Evolutionary conservation across 2,888 invertebrate species (phyloP).

Genomic region (Drosophila anomalata): DNA sequence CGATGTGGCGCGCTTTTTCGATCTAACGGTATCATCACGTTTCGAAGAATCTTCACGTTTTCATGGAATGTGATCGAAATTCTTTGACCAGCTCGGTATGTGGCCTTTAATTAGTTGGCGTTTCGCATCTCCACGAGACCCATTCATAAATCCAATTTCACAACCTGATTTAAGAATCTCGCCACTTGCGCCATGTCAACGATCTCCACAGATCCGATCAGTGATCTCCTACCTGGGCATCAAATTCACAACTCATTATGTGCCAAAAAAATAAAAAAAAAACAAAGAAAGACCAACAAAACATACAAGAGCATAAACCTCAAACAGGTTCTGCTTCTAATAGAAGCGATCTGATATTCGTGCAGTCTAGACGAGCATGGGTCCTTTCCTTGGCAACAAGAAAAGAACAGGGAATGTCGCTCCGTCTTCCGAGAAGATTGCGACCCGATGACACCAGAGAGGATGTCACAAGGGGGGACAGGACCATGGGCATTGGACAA

Average conservation of each 20-base stretch:
- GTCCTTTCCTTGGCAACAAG: conserved; percentile 66
- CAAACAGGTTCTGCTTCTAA: conserved; percentile 70
- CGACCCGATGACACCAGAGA: conserved; percentile 19
- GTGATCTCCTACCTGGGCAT: conserved; percentile 45
- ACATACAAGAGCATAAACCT: conserved; percentile 26
- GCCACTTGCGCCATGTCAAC: conserved; percentile 75
- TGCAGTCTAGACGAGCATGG: conserved; percentile 65
- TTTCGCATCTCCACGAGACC: conserved; percentile 15
- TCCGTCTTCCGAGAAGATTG: conserved; percentile 37
- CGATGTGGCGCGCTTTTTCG: conserved; percentile 9
- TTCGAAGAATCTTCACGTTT: conserved; percentile 30
- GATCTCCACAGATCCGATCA: conserved; percentile 51
- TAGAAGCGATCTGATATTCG: conserved; percentile 49
- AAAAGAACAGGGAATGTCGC: conserved; percentile 42
- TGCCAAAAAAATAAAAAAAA: conserved; percentile 41
- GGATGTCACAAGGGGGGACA: conserved; percentile 23
- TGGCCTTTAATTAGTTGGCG: conserved; percentile 48
- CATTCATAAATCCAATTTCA: conserved; percentile 77
- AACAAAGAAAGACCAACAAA: conserved; percentile 11
- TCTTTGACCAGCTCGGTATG: conserved; percentile 58
- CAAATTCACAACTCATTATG: conserved; percentile 37
- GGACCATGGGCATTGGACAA: conserved; percentile 4
- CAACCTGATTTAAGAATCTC: conserved; percentile 71
- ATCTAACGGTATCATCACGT: conserved; percentile 57
- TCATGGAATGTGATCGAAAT: conserved; percentile 45